Base-by-base conservation (phyloP, 2,888 invertebrate genomes). In the Pyralis farinalis region DNA sequence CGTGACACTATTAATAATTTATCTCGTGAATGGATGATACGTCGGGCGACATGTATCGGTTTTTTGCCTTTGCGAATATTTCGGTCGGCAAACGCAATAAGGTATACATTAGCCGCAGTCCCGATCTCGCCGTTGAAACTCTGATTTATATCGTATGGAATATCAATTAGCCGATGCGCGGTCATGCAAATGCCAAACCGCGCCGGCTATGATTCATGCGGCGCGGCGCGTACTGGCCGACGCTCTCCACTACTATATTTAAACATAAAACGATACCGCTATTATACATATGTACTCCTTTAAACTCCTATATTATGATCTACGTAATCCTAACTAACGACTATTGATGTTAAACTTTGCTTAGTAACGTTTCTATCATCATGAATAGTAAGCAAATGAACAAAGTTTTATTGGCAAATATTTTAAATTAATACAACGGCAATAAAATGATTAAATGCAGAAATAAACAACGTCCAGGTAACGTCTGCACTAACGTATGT, bases 101-200 rank as follows among this genome's bases (percentile, higher is more conserved):
- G 30, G 25, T 55, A 51, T 59, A 63, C 58, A 62, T 63, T 64
- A 61, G 60, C 60, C 58, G 47, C 55, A 56, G 61, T 55, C 43
- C 28, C 16, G 25, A 32, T 42, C 52, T 54, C 51, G 49, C 43
- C 52, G 43, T 55, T 53, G 55, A 54, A 63, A 61, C 69, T 32
- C 25, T 78, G 72, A 83, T 85, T 76, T 79, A 77, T 76, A 74
- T 75, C 66, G 58, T 63, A 71, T 62, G 66, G 74, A 77, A 78
- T 75, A 77, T 71, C 75, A 83, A 85, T 79, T 80, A 79, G 65
- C 63, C 60, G 53, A 59, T 54, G 66, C 67, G 63, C 74, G 60
- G 62, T 72, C 72, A 78, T 79, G 82, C 74, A 73, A 83, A 83
- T 79, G 74, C 64, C 71, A 69, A 67, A 74, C 68, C 59, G 48